A percentile compares a stretch with the other conserved stretches of the same genome.
Conservation (phyloP, 2,113 vertebrate species). For the Charadrius vociferus region DNA sequence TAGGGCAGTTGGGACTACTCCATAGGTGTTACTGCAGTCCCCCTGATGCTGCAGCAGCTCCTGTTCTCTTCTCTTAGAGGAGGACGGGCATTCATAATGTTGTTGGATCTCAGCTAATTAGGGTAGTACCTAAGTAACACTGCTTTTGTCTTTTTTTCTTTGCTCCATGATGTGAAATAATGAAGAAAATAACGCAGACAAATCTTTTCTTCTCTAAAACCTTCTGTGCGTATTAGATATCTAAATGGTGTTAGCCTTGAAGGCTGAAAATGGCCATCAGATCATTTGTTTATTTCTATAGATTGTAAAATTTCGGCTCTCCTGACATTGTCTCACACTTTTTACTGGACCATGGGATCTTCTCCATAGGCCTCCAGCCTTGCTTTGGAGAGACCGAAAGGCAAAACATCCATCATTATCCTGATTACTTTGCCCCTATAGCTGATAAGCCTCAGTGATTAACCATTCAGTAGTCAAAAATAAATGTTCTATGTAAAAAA, state of each 20-base stretch:
- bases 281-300: neutral
- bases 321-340: neutral
- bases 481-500: neutral
- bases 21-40: neutral
- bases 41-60: neutral
- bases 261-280: neutral
- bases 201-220: neutral
- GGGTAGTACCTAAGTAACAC: fast-evolving
- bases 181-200: neutral
- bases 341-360: neutral
- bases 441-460: neutral
- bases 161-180: neutral
- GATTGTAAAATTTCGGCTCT: neutral
- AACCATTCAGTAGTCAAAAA: neutral
- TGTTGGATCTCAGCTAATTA: neutral
- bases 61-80: neutral
- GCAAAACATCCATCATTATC: neutral
- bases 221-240: neutral
- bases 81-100: neutral
- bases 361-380: neutral
- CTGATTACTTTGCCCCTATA: neutral
- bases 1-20: neutral
- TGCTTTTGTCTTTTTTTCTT: neutral
- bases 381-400: neutral
- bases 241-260: neutral